Evolutionary conservation across 2,113 vertebrate genomes (phyloP).

Genomic region (Suricata suricatta): DNA sequence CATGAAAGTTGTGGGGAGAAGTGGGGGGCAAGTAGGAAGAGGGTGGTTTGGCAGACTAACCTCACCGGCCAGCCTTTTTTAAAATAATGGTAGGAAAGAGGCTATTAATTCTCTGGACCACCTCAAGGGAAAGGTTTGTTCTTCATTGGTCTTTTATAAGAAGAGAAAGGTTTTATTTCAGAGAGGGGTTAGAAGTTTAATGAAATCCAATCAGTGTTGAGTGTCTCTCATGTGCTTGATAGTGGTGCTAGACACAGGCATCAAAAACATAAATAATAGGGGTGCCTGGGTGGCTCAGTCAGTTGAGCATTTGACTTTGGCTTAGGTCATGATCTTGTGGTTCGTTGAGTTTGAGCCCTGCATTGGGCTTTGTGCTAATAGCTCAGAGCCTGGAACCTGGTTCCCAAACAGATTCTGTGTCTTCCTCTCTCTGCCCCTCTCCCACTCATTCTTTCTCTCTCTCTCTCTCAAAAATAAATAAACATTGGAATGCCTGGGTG

Average conservation of each 20-base stretch:
- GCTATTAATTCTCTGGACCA: background rate
- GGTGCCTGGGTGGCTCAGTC: too few relatives aligned
- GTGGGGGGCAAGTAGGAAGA: background rate
- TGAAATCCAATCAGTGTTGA: constrained; percentile 9
- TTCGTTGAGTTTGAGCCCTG: too few relatives aligned
- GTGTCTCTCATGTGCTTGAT: background rate
- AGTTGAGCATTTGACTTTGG: too few relatives aligned
- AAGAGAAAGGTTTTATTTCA: background rate
- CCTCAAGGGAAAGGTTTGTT: background rate
- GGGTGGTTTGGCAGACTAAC: background rate
- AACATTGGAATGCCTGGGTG: too few relatives aligned
- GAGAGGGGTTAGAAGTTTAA: background rate
- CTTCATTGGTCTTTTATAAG: background rate
- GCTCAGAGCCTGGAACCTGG: too few relatives aligned
- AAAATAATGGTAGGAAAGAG: background rate
- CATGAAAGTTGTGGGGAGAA: background rate
- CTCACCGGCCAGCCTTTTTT: background rate
- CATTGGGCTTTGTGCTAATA: too few relatives aligned
- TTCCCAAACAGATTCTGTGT: too few relatives aligned
- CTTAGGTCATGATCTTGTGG: too few relatives aligned
- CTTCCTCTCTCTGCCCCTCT: too few relatives aligned
- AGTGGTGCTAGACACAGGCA: background rate
- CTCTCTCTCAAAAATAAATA: too few relatives aligned
- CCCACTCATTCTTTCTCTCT: too few relatives aligned
- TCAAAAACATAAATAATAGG: background rate